These are phyloP conservation scores for Mustelus asterias DNA, from an alignment of 2,113 vertebrate genomes.

Conservation along the genomic window DNA sequence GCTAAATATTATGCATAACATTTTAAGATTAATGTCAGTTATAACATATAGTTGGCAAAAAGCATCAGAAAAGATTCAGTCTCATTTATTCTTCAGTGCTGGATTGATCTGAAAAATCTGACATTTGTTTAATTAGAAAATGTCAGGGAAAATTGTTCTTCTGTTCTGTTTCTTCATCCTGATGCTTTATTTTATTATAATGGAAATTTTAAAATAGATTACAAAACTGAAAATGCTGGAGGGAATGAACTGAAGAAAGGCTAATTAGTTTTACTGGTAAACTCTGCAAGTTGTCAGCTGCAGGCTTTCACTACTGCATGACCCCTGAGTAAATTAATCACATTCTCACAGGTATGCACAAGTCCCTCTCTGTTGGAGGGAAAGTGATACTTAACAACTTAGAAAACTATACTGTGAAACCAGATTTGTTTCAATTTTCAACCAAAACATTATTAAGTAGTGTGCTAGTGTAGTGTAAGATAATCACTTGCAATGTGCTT, in stretches of 20 bases:
- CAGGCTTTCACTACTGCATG: neutral
- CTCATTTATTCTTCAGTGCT: neutral
- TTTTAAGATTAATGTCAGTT: neutral
- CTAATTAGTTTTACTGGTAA: neutral
- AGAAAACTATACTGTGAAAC: neutral
- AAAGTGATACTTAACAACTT: neutral
- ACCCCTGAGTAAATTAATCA: neutral
- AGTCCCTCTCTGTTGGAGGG: neutral
- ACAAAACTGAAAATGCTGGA: neutral
- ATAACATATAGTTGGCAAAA: neutral
- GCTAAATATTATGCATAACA: neutral
- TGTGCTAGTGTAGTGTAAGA: neutral
- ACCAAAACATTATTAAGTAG: neutral
- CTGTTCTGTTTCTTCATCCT: neutral
- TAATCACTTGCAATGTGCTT: neutral
- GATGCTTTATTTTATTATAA: neutral
- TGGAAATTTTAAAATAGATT: neutral
- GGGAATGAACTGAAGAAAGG: neutral
- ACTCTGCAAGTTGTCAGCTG: neutral
- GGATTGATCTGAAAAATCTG: neutral
- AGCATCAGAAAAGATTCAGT: neutral
- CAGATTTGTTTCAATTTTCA: neutral
- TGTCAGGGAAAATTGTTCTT: neutral
- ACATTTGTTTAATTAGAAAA: neutral
- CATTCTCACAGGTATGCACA: neutral